Conservation (phyloP, 2,113 vertebrate genomes). For the Pelmatolapia mariae region DNA sequence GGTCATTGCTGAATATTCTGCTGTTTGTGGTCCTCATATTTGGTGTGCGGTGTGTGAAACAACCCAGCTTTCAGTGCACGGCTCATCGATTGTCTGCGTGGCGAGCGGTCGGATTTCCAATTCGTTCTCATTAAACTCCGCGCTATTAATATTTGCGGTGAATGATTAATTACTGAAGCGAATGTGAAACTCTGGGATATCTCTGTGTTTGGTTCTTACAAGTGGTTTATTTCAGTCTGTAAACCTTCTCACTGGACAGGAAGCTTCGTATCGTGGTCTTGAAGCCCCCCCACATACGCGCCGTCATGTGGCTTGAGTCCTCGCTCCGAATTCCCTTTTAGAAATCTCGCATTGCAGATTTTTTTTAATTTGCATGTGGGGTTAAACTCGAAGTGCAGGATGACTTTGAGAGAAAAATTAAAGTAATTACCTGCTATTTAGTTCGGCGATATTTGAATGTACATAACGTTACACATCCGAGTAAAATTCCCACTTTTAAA, state of each 20-base stretch:
- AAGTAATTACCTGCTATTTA: rapidly evolving
- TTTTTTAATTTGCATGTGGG: neutral
- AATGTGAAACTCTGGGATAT: neutral
- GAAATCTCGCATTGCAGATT: neutral
- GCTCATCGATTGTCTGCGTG: slow-evolving; percentile 59
- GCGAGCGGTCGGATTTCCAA: slow-evolving; percentile 28
- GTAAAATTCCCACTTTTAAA: slow-evolving; percentile 7
- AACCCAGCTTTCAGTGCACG: neutral
- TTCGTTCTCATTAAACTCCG: neutral
- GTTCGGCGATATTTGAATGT: neutral
- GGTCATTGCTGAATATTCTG: neutral
- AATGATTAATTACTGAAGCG: neutral
- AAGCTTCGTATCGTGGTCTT: neutral
- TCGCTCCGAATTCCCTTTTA: neutral
- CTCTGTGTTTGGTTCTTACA: neutral
- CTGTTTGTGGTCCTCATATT: neutral
- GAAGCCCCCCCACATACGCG: neutral
- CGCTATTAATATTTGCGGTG: neutral
- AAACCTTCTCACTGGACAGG: neutral
- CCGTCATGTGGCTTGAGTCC: neutral
- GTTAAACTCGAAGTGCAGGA: neutral
- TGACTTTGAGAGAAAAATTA: rapidly evolving
- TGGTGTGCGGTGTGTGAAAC: neutral
- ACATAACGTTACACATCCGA: neutral
- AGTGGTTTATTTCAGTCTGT: neutral